These are phyloP conservation scores for Anas platyrhynchos DNA, from an alignment of 2,113 vertebrate genomes.

Conservation along the genomic window DNA sequence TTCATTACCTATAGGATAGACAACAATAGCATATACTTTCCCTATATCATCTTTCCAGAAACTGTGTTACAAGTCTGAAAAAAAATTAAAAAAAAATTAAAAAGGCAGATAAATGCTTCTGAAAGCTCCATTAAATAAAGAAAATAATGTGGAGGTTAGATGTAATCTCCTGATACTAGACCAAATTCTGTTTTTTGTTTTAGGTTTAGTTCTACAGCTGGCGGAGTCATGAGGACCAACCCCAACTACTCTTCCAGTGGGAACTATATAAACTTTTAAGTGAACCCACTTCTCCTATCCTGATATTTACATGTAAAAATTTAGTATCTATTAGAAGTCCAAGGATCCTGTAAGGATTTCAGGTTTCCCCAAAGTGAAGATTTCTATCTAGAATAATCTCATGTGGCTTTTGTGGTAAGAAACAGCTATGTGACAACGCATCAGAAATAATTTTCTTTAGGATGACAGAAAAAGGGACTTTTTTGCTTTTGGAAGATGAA, in stretches of 20 bases:
- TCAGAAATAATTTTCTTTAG: slow-evolving; percentile 37
- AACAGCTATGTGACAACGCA: not conserved
- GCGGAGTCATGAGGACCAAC: slow-evolving; percentile 43
- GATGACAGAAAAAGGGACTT: slow-evolving; percentile 27
- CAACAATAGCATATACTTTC: not conserved
- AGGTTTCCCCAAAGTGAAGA: not conserved
- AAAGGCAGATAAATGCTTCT: not conserved
- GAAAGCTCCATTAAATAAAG: not conserved
- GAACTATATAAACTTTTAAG: slow-evolving; percentile 51
- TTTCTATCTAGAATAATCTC: not conserved
- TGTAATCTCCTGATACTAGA: not conserved
- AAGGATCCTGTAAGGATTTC: not conserved
- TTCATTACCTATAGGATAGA: not conserved
- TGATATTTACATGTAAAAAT: not conserved
- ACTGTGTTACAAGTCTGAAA: not conserved
- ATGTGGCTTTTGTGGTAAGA: not conserved
- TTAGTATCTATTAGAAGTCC: not conserved
- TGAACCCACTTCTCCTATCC: not conserved
- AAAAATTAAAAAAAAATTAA: too few relatives aligned
- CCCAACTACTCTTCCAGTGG: slow-evolving; percentile 31
- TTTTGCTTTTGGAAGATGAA: slow-evolving; percentile 54
- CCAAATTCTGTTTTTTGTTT: not conserved
- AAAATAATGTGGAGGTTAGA: not conserved
- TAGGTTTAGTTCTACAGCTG: slow-evolving; percentile 55
- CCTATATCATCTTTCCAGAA: not conserved